phyloP scores from a whole-genome alignment of 2,797 vertebrate genomes.

The Prionace glauca region DNA sequence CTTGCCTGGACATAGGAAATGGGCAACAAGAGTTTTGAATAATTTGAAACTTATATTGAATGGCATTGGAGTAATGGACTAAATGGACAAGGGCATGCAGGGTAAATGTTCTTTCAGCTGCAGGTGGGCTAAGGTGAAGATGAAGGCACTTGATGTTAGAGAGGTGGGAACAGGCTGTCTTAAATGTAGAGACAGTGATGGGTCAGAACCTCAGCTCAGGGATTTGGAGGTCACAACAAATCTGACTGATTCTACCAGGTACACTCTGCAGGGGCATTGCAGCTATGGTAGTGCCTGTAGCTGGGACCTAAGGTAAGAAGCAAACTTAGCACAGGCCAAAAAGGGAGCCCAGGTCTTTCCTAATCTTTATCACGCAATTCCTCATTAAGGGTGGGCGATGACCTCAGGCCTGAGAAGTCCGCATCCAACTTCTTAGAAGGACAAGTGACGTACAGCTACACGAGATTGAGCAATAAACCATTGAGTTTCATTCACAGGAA shows the following conservation, averaged over 20 bases:
- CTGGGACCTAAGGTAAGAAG: neutral
- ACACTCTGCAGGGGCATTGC: neutral
- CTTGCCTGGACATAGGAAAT: too few relatives aligned
- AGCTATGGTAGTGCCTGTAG: neutral
- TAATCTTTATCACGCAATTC: neutral
- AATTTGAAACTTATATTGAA: neutral
- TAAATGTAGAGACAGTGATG: neutral
- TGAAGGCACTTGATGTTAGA: neutral
- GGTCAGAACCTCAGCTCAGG: neutral
- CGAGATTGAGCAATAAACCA: neutral
- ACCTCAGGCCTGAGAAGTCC: too few relatives aligned
- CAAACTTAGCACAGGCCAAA: neutral
- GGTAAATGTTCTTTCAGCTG: neutral
- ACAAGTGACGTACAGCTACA: too few relatives aligned
- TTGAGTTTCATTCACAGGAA: neutral
- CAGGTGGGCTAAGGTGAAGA: neutral
- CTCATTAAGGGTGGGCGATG: neutral
- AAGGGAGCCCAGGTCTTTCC: neutral
- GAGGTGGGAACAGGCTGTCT: neutral
- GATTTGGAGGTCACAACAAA: neutral
- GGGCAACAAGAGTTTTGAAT: neutral
- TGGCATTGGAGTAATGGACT: too few relatives aligned
- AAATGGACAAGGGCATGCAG: neutral
- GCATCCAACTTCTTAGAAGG: too few relatives aligned
- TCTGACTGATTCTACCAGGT: neutral